Conservation (phyloP, 1,140 invertebrate species). For the Saxidomus purpurata region DNA sequence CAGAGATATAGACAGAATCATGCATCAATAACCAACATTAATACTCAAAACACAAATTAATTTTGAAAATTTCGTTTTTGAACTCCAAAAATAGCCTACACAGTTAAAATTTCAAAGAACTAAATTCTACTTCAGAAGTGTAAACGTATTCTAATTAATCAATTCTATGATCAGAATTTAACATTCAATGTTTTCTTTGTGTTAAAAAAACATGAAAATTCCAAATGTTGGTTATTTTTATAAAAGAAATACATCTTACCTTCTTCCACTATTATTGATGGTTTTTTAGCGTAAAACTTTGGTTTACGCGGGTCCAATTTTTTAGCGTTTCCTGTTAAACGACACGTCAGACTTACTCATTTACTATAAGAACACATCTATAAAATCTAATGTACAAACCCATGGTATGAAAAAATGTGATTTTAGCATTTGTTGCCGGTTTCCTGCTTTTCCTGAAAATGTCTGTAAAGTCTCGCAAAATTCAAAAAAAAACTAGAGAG, state of each 20-base stretch:
- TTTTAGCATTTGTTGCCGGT: background rate
- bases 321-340: conserved; percentile 62
- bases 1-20: background rate
- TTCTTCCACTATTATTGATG: conserved; percentile 83
- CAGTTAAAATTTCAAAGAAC: too few relatives aligned
- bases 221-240: conserved; percentile 39
- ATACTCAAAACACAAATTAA: too few relatives aligned
- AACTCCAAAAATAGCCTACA: too few relatives aligned
- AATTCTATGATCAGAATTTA: background rate
- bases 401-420: background rate
- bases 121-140: too few relatives aligned
- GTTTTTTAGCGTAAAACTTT: conserved; percentile 78
- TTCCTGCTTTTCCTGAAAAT: background rate
- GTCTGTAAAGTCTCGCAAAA: background rate
- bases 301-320: conserved; percentile 69
- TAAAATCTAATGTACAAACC: conserved; percentile 50
- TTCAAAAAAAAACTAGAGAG: too few relatives aligned
- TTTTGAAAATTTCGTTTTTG: too few relatives aligned
- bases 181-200: too few relatives aligned
- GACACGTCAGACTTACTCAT: conserved; percentile 24
- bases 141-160: background rate
- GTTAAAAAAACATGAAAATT: background rate
- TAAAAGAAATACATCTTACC: conserved; percentile 70
- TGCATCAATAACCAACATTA: conserved; percentile 24
- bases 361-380: conserved; percentile 43